These are phyloP conservation scores for Rallus limicola DNA, from an alignment of 2,113 vertebrate species.

Conservation along the genomic window DNA sequence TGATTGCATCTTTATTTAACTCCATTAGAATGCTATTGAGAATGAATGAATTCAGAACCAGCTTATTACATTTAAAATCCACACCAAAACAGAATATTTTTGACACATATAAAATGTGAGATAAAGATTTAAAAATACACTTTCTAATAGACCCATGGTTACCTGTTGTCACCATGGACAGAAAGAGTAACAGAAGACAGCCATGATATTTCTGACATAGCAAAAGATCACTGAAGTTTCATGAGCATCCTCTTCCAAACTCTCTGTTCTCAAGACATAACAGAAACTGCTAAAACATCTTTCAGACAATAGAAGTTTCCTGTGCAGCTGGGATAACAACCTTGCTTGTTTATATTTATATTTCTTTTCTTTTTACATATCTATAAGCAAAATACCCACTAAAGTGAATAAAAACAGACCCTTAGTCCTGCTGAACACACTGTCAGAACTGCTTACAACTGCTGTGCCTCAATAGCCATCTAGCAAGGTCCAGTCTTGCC, in stretches of 20 bases:
- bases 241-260: neutral
- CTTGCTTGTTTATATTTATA: neutral
- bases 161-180: neutral
- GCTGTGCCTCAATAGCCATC: neutral
- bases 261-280: neutral
- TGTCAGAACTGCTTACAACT: neutral
- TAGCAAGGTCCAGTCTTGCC: neutral
- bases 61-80: neutral
- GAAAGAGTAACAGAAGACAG: neutral
- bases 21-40: neutral
- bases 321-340: neutral
- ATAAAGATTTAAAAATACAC: neutral
- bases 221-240: neutral
- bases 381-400: neutral
- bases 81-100: neutral
- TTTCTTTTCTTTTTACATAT: neutral
- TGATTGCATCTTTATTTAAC: conserved; percentile 19
- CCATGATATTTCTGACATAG: neutral
- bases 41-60: neutral
- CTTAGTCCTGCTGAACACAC: neutral
- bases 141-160: neutral
- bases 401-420: neutral
- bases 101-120: neutral
- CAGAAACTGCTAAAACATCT: neutral
- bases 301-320: neutral